Percentiles rank a stretch among this genome's conserved stretches.
Evolutionary conservation across 2,113 vertebrate genomes (phyloP).

Genomic region (Nerophis lumbriciformis): DNA sequence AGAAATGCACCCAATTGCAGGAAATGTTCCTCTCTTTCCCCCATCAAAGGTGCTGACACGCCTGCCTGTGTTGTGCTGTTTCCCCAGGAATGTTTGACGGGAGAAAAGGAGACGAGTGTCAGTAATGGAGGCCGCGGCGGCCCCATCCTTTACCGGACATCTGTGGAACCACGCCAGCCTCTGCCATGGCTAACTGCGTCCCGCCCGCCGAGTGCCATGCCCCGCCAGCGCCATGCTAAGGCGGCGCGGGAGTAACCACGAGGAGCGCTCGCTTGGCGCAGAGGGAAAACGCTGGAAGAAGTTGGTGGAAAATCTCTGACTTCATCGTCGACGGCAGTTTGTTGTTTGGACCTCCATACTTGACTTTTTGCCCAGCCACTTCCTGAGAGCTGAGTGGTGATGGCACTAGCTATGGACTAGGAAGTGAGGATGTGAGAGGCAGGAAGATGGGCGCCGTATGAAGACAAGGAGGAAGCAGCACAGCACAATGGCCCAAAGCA

Average conservation of each 20-base stretch:
- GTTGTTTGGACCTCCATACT: slow-evolving; percentile 56
- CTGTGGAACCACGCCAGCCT: slow-evolving; percentile 46
- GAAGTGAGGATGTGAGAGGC: slow-evolving; percentile 36
- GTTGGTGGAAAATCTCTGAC: slow-evolving; percentile 64
- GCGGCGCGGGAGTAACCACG: slow-evolving; percentile 44
- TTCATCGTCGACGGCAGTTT: slow-evolving; percentile 39
- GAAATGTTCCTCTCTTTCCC: too few species aligned
- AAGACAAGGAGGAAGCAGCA: slow-evolving; percentile 63
- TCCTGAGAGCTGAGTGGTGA: too few species aligned
- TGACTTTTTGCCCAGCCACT: slow-evolving; percentile 12
- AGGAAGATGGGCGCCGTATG: slow-evolving; percentile 64
- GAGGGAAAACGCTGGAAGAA: slow-evolving; percentile 64
- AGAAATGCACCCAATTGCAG: too few species aligned
- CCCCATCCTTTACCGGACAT: slow-evolving; percentile 36
- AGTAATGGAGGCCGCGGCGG: not conserved
- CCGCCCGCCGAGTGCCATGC: slow-evolving; percentile 44
- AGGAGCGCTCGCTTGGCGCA: slow-evolving; percentile 50
- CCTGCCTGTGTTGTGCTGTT: too few species aligned
- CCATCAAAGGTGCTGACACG: too few species aligned
- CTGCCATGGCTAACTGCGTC: slow-evolving; percentile 51
- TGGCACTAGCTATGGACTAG: too few species aligned
- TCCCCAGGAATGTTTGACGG: too few species aligned
- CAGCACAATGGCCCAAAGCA: slow-evolving; percentile 90
- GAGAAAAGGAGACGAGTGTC: too few species aligned
- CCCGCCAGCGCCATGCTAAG: slow-evolving; percentile 55